phyloP scores from a whole-genome alignment of 2,113 vertebrate genomes.

The Zosterops japonicus region DNA sequence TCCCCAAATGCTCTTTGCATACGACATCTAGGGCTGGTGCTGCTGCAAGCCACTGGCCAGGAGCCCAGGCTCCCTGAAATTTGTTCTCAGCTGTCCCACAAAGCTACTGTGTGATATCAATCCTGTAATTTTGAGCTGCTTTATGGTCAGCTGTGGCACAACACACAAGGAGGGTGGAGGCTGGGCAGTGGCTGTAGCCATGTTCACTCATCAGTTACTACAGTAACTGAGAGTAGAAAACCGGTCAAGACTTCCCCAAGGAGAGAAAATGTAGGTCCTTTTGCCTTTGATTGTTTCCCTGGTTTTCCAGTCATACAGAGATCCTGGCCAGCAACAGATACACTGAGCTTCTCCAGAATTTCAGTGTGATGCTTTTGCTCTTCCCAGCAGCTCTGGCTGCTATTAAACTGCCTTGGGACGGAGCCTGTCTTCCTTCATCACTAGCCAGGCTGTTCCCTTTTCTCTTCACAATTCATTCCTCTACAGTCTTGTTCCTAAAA shows the following conservation, averaged over 20 bases:
- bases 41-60: background rate
- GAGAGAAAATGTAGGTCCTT: background rate
- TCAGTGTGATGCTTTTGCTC: background rate
- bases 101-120: background rate
- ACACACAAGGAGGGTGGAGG: accelerated
- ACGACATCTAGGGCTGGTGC: background rate
- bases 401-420: background rate
- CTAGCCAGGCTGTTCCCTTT: background rate
- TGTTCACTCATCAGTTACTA: background rate
- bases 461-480: background rate
- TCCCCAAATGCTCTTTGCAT: background rate
- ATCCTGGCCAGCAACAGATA: background rate
- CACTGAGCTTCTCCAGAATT: background rate
- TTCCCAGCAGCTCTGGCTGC: background rate
- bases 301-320: background rate
- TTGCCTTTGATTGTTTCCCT: background rate
- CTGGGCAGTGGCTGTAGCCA: background rate
- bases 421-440: background rate
- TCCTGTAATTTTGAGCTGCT: background rate
- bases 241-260: background rate
- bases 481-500: background rate
- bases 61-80: background rate
- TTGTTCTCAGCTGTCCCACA: background rate
- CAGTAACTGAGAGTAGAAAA: background rate
- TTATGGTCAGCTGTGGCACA: background rate